Base-by-base conservation (phyloP, 2,888 invertebrate species). In the Nomada goodeniana region DNA sequence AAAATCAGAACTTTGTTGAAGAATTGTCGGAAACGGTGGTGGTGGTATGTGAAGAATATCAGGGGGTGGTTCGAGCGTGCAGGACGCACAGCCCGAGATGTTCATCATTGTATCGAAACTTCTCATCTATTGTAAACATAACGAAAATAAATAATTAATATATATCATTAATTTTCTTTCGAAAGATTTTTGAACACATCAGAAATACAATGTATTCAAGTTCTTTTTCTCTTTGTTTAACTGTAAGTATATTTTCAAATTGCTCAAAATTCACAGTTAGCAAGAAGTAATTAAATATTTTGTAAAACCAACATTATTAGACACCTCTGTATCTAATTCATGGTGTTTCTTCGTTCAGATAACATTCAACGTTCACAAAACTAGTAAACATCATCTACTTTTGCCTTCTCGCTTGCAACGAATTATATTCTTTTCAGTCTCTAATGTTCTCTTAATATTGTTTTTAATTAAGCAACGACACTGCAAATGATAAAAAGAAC, bases 1-100 rank as follows among this genome's bases (percentile, higher is more conserved):
- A 75, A 90, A 91, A 42, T 92, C 91, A n/a, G 93, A 90, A 68
- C 91, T 91, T 63, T 94, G 94, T 85, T 95, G 95, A 73, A 98
- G 94, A 94, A 97, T 97, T 0, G 96, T 95, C 3, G 98, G 98
- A 86, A 97, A 94, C 0, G 98, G 98, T 0, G 98, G 98, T 59
- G 98, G 98, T 10, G 98, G 98, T 95, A 98, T 96, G 90, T 96
- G 96, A 71, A 97, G 94, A 79, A 95, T 96, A 94, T 98, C 97
- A 0, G 98, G 98, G 0, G 98, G 98, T 0, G 97, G 97, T 10
- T 96, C 97, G 83, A 96, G 94, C 59, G 95, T 91, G 87, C 94
- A 94, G n/a, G 92, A 91, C 7, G 92, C 90, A 79, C 94, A 94
- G 71, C 91, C 91, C 70, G 91, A 91, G 86, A 92, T 92, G 84